Conservation (phyloP, 2,888 invertebrate genomes). For the Gibbula magus region DNA sequence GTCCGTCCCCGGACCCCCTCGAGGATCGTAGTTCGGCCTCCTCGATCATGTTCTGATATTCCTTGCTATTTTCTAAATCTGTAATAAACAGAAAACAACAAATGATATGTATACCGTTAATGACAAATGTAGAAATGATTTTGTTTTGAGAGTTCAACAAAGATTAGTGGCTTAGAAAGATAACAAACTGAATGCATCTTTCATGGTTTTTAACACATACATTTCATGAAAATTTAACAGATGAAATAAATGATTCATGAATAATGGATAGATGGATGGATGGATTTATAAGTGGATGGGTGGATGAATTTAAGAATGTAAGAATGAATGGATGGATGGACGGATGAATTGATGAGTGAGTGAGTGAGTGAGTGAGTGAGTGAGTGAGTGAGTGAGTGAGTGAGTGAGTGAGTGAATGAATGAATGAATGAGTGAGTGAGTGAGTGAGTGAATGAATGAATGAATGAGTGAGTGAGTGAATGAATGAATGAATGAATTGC, state of each 20-base stretch:
- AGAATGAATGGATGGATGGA: not conserved
- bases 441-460: not conserved
- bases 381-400: not conserved
- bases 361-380: not conserved
- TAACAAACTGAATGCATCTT: too few species aligned
- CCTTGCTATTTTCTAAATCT: constrained; percentile 67
- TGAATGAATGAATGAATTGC: not conserved
- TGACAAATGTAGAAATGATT: too few species aligned
- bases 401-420: not conserved
- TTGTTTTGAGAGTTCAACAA: too few species aligned
- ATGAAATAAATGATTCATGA: too few species aligned
- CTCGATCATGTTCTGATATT: constrained; percentile 68
- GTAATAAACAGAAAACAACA: constrained; percentile 37
- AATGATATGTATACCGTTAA: too few species aligned
- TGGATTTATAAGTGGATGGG: not conserved
- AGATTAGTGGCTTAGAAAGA: too few species aligned
- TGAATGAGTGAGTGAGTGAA: not conserved
- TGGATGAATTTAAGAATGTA: not conserved
- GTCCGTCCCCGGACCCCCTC: constrained; percentile 38
- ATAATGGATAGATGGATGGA: too few species aligned
- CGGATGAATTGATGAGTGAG: not conserved
- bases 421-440: not conserved
- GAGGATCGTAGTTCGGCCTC: constrained; percentile 52
- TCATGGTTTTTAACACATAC: too few species aligned
- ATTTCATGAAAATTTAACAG: too few species aligned